Evolutionary conservation across 2,113 vertebrate genomes (phyloP).

Genomic region (Cyphomyrus plagiostoma): DNA sequence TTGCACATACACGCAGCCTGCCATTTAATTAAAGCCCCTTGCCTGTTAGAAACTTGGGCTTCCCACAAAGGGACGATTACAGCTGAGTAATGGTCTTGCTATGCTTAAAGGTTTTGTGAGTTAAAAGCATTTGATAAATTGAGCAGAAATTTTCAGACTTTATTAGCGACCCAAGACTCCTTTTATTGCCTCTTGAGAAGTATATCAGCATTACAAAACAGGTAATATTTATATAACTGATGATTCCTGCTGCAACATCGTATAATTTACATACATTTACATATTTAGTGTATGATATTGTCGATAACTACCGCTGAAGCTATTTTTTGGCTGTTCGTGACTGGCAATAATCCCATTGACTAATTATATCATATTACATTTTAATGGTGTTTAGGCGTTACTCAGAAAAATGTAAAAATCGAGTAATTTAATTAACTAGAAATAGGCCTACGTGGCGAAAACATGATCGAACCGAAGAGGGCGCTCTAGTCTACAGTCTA

Average conservation of each 20-base stretch:
- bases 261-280: not conserved
- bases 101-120: not conserved
- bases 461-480: not conserved
- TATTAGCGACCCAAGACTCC: not conserved
- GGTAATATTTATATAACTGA: not conserved
- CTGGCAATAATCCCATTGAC: not conserved
- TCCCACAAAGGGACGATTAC: constrained; percentile 11
- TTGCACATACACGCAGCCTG: not conserved
- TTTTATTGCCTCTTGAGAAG: not conserved
- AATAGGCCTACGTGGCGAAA: not conserved
- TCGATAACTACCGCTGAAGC: not conserved
- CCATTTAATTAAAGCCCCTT: not conserved
- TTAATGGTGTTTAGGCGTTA: not conserved
- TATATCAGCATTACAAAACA: not conserved
- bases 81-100: constrained; percentile 28
- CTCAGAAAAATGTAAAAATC: not conserved
- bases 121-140: not conserved
- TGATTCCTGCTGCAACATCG: not conserved
- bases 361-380: not conserved
- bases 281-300: not conserved
- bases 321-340: not conserved
- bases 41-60: not conserved
- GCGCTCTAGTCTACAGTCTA: not conserved
- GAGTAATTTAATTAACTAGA: not conserved
- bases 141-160: not conserved